Conservation (phyloP, 2,888 invertebrate species). For the Dexiosoma caninum region DNA sequence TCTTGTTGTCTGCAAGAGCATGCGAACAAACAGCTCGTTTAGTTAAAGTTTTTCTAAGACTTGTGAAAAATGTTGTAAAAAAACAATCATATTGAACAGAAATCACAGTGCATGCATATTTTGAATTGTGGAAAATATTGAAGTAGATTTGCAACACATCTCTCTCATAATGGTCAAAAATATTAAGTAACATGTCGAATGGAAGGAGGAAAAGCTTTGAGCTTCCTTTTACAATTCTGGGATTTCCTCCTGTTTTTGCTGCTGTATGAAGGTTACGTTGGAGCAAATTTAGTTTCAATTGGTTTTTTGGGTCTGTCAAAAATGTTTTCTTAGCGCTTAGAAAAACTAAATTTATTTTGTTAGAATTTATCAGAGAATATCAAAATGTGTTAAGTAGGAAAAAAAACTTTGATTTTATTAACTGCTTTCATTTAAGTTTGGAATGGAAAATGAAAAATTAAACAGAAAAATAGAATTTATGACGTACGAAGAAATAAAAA, state of each 20-base stretch:
- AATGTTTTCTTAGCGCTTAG: neutral
- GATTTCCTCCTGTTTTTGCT: neutral
- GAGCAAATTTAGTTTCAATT: neutral
- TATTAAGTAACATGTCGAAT: neutral
- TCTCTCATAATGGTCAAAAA: neutral
- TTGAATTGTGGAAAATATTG: neutral
- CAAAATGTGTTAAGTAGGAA: neutral
- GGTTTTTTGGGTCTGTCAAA: neutral
- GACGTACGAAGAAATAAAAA: too few relatives aligned
- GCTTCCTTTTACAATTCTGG: neutral
- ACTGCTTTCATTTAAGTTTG: too few relatives aligned
- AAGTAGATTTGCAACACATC: conserved; percentile 3
- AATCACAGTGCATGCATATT: neutral
- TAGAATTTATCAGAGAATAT: neutral
- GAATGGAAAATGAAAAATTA: too few relatives aligned
- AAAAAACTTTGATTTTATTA: too few relatives aligned
- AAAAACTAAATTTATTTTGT: neutral
- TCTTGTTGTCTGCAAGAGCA: neutral
- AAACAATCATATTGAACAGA: conserved; percentile 1
- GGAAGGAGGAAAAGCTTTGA: neutral
- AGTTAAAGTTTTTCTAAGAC: neutral
- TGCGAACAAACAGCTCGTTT: neutral
- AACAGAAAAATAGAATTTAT: too few relatives aligned
- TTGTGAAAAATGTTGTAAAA: neutral
- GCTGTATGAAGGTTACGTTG: neutral